Conservation (phyloP, 2,113 vertebrate species). For the Stegostoma tigrinum region DNA sequence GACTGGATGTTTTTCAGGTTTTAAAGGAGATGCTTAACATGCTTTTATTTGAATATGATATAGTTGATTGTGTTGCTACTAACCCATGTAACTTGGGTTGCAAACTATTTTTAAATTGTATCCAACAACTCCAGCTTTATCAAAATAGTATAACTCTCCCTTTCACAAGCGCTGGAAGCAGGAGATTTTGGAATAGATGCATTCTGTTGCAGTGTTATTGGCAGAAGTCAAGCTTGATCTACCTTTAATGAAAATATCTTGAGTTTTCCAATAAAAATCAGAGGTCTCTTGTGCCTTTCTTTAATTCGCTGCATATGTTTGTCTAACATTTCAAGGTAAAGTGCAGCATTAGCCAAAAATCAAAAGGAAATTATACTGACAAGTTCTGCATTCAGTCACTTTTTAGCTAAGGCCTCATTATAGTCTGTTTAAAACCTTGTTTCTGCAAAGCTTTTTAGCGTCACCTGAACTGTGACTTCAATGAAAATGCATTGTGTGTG, state of each 20-base stretch:
- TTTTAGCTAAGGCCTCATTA: conserved; percentile 4
- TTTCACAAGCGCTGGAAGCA: too few species aligned
- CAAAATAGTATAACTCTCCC: neutral
- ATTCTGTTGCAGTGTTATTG: neutral
- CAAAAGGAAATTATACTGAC: conserved; percentile 4
- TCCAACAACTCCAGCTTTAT: neutral
- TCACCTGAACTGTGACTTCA: conserved; percentile 3
- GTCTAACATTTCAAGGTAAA: neutral
- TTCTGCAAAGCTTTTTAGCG: neutral
- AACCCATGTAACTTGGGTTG: neutral
- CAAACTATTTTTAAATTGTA: neutral
- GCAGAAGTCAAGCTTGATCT: conserved; percentile 7
- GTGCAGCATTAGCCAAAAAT: conserved; percentile 2
- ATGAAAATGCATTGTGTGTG: neutral
- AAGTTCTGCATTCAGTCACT: neutral
- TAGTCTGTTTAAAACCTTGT: conserved; percentile 13
- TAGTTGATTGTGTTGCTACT: neutral
- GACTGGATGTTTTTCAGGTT: neutral
- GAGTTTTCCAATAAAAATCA: conserved; percentile 4
- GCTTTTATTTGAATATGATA: too few species aligned
- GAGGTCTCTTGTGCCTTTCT: neutral
- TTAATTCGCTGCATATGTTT: neutral
- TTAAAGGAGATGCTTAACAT: neutral
- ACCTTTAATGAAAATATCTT: conserved; percentile 29
- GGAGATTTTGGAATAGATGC: neutral